Evolutionary conservation across 1,140 invertebrate species (phyloP).

Genomic region (Aphelenchoides besseyi): DNA sequence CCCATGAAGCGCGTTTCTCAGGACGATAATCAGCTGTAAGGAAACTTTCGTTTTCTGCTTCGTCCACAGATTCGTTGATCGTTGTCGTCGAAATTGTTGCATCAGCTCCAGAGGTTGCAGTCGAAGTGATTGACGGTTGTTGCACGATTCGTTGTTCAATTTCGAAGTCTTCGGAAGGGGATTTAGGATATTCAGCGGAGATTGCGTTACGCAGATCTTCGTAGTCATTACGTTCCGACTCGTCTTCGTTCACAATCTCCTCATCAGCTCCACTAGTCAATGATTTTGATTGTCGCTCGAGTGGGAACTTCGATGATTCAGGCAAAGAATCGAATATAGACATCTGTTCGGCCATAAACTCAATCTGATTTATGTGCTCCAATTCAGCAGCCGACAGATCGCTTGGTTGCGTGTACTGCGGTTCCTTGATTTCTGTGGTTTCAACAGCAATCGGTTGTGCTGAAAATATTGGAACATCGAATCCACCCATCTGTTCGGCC

Average conservation of each 20-base stretch:
- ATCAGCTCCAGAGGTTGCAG: slow-evolving; percentile 17
- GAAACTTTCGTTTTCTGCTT: background rate
- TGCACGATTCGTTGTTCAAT: background rate
- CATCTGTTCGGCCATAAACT: too few species aligned
- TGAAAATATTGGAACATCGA: too few species aligned
- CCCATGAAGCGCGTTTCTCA: background rate
- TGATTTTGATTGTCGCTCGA: background rate
- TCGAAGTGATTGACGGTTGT: background rate
- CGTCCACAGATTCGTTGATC: background rate
- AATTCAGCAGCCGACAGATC: too few species aligned
- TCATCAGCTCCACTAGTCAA: background rate
- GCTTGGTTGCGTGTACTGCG: too few species aligned
- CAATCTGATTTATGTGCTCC: too few species aligned
- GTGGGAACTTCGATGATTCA: too few species aligned
- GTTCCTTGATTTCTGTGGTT: too few species aligned
- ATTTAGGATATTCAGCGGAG: background rate
- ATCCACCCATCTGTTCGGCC: too few species aligned
- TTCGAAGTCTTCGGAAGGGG: background rate
- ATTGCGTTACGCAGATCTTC: background rate
- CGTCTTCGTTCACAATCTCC: slow-evolving; percentile 2
- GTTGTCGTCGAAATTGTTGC: background rate
- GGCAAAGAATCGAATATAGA: too few species aligned
- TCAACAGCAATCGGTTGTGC: too few species aligned
- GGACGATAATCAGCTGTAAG: background rate
- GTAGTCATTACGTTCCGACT: background rate